Evolutionary conservation across 2,888 invertebrate species (phyloP).

Genomic region (Nemapogon koenigi): DNA sequence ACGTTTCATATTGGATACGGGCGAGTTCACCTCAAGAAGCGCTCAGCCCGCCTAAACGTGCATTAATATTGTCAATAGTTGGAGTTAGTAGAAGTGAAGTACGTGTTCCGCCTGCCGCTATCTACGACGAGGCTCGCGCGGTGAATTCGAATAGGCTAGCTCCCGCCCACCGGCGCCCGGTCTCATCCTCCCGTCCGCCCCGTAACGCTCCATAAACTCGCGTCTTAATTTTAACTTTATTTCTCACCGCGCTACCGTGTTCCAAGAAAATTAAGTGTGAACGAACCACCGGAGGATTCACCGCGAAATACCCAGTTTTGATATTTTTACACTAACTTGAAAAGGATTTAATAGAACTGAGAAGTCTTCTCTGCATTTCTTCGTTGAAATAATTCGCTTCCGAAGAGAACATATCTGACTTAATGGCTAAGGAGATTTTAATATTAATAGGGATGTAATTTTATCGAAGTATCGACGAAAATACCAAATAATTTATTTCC

Average conservation of each 20-base stretch:
- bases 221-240: conserved; percentile 66
- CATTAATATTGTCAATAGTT: conserved; percentile 66
- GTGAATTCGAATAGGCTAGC: conserved; percentile 53
- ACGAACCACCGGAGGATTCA: conserved; percentile 50
- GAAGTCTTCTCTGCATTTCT: no score
- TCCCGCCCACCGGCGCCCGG: conserved; percentile 33
- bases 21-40: no score
- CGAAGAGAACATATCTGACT: no score
- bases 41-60: conserved; percentile 39
- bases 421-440: no score
- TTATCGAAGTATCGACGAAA: no score
- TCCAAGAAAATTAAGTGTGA: conserved; percentile 61
- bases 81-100: conserved; percentile 64
- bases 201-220: conserved; percentile 62
- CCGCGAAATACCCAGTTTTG: no score
- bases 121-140: conserved; percentile 59
- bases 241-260: conserved; percentile 58
- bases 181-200: conserved; percentile 22
- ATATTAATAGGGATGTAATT: no score
- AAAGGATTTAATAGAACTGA: no score
- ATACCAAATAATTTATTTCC: no score
- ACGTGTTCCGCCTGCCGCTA: conserved; percentile 64
- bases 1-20: no score
- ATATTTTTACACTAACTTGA: no score
- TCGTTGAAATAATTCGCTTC: no score